These are phyloP conservation scores for Clitarchus hookeri DNA, from an alignment of 2,888 invertebrate species.

Conservation along the genomic window DNA sequence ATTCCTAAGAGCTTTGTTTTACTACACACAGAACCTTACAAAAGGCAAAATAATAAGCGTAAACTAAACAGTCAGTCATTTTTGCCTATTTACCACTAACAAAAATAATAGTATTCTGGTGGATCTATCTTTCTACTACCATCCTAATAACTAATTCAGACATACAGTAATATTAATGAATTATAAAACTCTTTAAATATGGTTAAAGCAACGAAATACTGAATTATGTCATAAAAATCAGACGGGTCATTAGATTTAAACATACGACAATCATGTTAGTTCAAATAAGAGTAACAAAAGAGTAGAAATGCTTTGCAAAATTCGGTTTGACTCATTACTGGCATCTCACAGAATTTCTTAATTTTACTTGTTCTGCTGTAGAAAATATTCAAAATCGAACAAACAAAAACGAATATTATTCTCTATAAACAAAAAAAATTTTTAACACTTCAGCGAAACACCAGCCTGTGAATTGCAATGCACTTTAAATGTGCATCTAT, in stretches of 20 bases:
- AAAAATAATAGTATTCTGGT: neutral
- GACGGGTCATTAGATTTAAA: neutral
- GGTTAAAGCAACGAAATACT: neutral
- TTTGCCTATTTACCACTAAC: neutral
- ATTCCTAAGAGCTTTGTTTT: neutral
- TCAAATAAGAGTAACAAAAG: neutral
- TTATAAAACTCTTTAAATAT: neutral
- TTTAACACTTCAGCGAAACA: no score
- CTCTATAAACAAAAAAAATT: no score
- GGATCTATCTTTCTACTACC: neutral
- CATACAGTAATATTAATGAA: neutral
- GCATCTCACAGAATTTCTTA: no score
- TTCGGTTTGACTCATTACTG: no score
- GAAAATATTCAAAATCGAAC: no score
- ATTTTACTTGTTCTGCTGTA: no score
- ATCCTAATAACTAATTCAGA: neutral
- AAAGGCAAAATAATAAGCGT: neutral
- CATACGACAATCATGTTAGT: neutral
- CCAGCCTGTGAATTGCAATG: no score
- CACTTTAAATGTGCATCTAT: no score
- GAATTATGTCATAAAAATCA: neutral
- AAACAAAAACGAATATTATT: no score
- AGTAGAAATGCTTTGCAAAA: no score
- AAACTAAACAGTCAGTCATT: neutral
- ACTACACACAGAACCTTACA: neutral